Evolutionary conservation across 1,140 invertebrate species (phyloP).

Genomic region (Sminthurinus signatus): DNA sequence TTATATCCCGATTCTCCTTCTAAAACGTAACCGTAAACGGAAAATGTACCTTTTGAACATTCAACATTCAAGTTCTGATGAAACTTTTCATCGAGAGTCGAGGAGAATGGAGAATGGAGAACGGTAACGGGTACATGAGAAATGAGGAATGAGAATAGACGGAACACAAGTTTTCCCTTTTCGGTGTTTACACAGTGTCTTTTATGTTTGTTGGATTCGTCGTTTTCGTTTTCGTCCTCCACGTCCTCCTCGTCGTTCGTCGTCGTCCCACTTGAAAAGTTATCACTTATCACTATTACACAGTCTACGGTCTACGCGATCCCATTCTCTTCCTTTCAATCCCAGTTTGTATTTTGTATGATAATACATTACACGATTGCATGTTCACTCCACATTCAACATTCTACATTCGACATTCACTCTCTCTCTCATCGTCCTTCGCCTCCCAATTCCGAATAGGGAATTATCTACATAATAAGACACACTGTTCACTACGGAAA

Average conservation of each 20-base stretch:
- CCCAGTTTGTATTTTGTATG: neutral
- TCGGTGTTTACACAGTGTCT: slow-evolving; percentile 32
- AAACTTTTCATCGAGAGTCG: neutral
- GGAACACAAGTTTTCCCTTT: neutral
- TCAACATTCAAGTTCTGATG: slow-evolving; percentile 4
- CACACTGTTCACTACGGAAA: slow-evolving; percentile 33
- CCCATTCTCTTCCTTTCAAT: neutral
- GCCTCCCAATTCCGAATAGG: neutral
- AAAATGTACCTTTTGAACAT: neutral
- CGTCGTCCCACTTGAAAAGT: slow-evolving; percentile 35
- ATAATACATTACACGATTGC: slow-evolving; percentile 12
- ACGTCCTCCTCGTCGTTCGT: no score
- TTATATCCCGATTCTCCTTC: neutral
- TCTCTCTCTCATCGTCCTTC: no score
- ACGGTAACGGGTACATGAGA: slow-evolving; percentile 4
- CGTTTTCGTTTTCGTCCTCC: no score
- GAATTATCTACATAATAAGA: slow-evolving; percentile 19
- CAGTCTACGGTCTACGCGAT: neutral
- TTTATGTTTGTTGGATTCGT: slow-evolving; percentile 32
- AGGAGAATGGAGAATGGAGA: neutral
- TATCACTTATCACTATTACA: slow-evolving; percentile 33
- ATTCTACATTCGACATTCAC: no score
- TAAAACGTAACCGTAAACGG: neutral
- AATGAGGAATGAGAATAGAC: neutral
- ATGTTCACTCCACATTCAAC: slow-evolving; percentile 16